A percentile compares a stretch with the other conserved stretches of the same genome.
Evolutionary conservation across 2,113 vertebrate species (phyloP).

Genomic region (Nerophis lumbriciformis): DNA sequence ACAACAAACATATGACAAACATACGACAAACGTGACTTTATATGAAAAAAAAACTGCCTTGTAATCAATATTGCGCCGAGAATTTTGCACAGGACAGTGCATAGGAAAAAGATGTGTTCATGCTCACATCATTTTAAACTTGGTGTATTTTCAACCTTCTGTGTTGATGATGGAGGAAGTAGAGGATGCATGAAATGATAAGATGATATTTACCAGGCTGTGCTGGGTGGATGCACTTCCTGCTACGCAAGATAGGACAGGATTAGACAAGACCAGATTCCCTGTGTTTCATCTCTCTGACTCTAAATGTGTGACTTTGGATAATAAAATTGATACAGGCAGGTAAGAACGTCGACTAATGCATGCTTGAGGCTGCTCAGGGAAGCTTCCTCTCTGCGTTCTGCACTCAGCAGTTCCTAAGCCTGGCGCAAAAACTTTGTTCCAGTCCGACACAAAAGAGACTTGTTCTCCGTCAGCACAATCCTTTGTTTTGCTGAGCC

Average conservation of each 20-base stretch:
- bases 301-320: slow-evolving; percentile 25
- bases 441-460: slow-evolving; percentile 39
- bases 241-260: slow-evolving; percentile 21
- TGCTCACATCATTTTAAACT: slow-evolving; percentile 6
- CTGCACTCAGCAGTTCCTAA: slow-evolving; percentile 44
- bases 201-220: slow-evolving; percentile 2
- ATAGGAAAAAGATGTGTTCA: neutral
- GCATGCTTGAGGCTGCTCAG: slow-evolving; percentile 20
- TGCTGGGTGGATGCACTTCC: slow-evolving; percentile 19
- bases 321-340: slow-evolving; percentile 27
- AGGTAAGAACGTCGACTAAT: slow-evolving; percentile 37
- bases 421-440: slow-evolving; percentile 41
- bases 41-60: too few species aligned
- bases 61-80: too few species aligned
- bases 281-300: slow-evolving; percentile 12
- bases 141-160: slow-evolving; percentile 10
- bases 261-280: slow-evolving; percentile 25
- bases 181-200: neutral
- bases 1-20: too few species aligned
- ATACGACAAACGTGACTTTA: too few species aligned
- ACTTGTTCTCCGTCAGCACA: slow-evolving; percentile 44
- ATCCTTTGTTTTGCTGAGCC: slow-evolving; percentile 29
- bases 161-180: neutral
- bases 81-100: neutral
- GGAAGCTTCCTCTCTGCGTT: slow-evolving; percentile 24